Conservation (phyloP, 2,888 invertebrate genomes). For the Andrena flavipes region DNA sequence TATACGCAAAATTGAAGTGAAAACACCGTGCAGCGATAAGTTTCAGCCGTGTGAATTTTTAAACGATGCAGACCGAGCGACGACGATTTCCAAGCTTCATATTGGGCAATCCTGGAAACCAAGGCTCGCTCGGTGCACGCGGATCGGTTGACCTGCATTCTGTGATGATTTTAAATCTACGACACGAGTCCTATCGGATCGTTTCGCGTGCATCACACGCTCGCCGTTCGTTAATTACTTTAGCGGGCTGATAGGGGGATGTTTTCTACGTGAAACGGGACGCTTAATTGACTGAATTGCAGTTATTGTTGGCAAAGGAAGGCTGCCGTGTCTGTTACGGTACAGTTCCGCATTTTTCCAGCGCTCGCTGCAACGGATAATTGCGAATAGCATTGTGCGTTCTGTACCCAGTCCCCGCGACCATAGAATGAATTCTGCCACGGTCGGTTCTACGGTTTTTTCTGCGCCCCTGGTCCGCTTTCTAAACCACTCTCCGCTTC, state of each 20-base stretch:
- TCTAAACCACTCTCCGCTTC: conserved; percentile 80
- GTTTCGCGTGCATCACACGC: conserved; percentile 9
- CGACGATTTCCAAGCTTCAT: conserved; percentile 6
- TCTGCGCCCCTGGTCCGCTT: conserved; percentile 72
- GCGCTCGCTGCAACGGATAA: background rate
- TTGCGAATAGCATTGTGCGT: conserved; percentile 1
- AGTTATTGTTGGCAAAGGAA: background rate
- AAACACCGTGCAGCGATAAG: background rate
- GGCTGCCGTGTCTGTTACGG: no score
- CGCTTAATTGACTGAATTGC: background rate
- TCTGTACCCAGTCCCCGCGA: background rate
- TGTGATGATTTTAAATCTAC: conserved; percentile 29
- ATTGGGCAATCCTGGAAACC: conserved; percentile 45
- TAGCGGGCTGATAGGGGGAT: background rate
- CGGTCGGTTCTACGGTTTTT: conserved; percentile 59
- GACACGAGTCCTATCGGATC: background rate
- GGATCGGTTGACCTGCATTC: conserved; percentile 55
- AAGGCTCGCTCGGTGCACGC: conserved; percentile 42
- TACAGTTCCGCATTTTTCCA: background rate
- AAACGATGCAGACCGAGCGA: background rate
- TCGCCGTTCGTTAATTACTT: background rate
- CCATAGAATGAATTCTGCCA: conserved; percentile 59
- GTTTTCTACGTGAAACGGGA: background rate
- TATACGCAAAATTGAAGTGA: no score
- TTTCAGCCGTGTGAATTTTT: conserved; percentile 14